Percentiles rank a stretch among this genome's conserved stretches.
Evolutionary conservation across 2,888 invertebrate species (phyloP).

Genomic region (Laothoe populi): DNA sequence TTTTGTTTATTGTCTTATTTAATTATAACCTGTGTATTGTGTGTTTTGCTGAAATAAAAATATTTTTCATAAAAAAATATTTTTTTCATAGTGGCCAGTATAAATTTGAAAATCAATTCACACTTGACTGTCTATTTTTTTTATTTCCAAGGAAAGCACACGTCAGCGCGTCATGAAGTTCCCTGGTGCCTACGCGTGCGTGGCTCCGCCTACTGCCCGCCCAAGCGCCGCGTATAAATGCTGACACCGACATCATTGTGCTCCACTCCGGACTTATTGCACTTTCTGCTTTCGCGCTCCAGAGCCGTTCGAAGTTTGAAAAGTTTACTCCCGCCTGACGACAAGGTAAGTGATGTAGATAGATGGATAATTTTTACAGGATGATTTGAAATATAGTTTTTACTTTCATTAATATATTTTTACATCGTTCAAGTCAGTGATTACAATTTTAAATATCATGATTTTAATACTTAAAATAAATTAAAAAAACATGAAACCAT

Average conservation of each 20-base stretch:
- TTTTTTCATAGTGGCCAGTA: not conserved
- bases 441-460: too few species aligned
- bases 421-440: too few species aligned
- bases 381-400: too few species aligned
- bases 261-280: slow-evolving; percentile 68
- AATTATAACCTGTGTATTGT: too few species aligned
- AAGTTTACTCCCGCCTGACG: slow-evolving; percentile 46
- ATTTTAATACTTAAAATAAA: too few species aligned
- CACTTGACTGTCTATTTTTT: slow-evolving; percentile 1
- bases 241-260: slow-evolving; percentile 42
- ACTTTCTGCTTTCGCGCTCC: slow-evolving; percentile 55
- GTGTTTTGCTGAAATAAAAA: not conserved
- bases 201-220: slow-evolving; percentile 74
- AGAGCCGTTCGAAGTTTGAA: slow-evolving; percentile 46
- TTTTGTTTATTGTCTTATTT: too few species aligned
- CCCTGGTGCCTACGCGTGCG: slow-evolving; percentile 66
- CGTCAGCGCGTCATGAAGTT: slow-evolving; percentile 22
- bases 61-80: not conserved
- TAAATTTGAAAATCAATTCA: not conserved
- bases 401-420: too few species aligned
- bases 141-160: slow-evolving; percentile 12
- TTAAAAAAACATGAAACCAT: too few species aligned
- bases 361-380: not conserved
- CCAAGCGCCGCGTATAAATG: slow-evolving; percentile 71
- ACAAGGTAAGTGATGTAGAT: slow-evolving; percentile 23